Conservation (phyloP, 2,888 invertebrate species). For the Apotomis turbidana region DNA sequence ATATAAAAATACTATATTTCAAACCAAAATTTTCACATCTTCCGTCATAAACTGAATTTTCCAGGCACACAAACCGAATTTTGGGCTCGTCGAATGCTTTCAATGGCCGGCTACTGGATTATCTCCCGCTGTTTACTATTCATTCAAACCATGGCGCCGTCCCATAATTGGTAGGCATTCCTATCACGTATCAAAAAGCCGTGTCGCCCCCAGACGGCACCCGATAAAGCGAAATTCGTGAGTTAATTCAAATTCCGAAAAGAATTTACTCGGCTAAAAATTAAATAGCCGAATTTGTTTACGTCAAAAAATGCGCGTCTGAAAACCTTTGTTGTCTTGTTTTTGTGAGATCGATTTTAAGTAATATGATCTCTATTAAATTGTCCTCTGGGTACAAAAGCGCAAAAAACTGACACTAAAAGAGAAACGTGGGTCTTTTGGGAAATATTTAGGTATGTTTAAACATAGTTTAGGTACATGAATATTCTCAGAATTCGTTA, state of each 20-base stretch:
- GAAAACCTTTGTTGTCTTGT: constrained; percentile 7
- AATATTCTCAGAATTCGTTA: too few relatives aligned
- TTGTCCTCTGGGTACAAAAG: neutral
- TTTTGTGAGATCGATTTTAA: constrained; percentile 1
- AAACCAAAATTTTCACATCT: too few relatives aligned
- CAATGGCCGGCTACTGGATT: neutral
- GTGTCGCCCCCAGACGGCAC: constrained; percentile 69
- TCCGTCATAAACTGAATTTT: too few relatives aligned
- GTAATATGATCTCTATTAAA: neutral
- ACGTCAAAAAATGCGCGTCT: constrained; percentile 22
- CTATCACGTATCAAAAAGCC: constrained; percentile 74
- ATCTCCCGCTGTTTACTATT: constrained; percentile 22
- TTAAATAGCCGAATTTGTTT: constrained; percentile 40
- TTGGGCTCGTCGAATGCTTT: neutral
- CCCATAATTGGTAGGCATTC: constrained; percentile 69
- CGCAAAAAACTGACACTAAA: neutral
- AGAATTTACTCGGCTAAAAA: constrained; percentile 54
- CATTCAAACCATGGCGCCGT: constrained; percentile 34
- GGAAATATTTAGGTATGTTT: too few relatives aligned
- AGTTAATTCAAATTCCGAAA: constrained; percentile 67
- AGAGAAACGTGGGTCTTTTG: too few relatives aligned
- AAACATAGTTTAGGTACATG: too few relatives aligned
- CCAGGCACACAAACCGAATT: neutral
- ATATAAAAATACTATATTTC: too few relatives aligned
- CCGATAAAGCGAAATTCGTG: constrained; percentile 68